Percentiles rank a stretch among this genome's conserved stretches.
phyloP scores from a whole-genome alignment of 1,140 invertebrate species.

The Luehdorfia chinensis region DNA sequence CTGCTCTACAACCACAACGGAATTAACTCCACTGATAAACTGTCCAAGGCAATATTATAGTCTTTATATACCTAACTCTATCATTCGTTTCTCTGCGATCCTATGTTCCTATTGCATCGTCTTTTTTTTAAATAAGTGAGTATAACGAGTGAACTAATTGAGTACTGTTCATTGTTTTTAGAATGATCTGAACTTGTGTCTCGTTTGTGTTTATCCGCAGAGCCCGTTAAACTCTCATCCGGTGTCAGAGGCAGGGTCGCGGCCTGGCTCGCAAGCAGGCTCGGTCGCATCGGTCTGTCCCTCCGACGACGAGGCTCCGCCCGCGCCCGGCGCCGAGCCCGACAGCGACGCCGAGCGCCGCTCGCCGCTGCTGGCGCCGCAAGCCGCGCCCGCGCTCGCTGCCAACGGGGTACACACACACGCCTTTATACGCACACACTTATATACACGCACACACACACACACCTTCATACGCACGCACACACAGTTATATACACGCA shows the following conservation, averaged over 20 bases:
- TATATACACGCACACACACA: background rate
- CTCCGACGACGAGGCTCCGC: slow-evolving; percentile 30
- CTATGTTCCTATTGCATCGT: background rate
- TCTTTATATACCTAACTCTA: background rate
- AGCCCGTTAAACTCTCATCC: slow-evolving; percentile 31
- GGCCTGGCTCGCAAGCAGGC: slow-evolving; percentile 24
- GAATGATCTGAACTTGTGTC: too few species aligned
- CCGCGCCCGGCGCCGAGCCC: slow-evolving; percentile 77
- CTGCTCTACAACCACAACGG: slow-evolving; percentile 39
- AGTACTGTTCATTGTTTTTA: too few species aligned
- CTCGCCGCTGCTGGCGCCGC: slow-evolving; percentile 80
- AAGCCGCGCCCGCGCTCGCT: slow-evolving; percentile 67
- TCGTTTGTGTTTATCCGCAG: slow-evolving; percentile 22
- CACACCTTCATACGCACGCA: too few species aligned
- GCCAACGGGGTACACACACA: slow-evolving; percentile 48
- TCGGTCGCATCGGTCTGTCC: slow-evolving; percentile 20
- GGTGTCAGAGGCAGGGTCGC: slow-evolving; percentile 27
- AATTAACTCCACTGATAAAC: slow-evolving; percentile 27
- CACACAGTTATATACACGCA: too few species aligned
- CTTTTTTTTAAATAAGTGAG: slow-evolving; percentile 22
- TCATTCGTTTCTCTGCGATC: too few species aligned
- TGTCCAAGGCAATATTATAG: slow-evolving; percentile 33
- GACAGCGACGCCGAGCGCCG: slow-evolving; percentile 90
- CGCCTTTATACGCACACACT: too few species aligned
- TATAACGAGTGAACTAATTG: too few species aligned